Evolutionary conservation across 2,888 invertebrate species (phyloP).

Genomic region (Cryptus viduatorius): DNA sequence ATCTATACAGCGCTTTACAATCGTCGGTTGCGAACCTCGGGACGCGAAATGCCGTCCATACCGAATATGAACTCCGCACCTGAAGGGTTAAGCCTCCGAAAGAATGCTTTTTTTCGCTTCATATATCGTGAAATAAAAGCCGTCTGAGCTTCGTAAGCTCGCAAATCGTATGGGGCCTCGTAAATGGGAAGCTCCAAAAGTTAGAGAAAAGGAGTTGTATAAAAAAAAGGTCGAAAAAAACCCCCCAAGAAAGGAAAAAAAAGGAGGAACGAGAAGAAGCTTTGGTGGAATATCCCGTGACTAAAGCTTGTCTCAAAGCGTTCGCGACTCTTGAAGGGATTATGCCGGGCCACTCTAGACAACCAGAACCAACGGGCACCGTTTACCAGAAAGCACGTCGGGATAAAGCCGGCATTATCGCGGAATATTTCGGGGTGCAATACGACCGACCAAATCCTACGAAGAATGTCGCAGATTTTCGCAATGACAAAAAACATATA

Average conservation of each 20-base stretch:
- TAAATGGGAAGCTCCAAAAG: constrained; percentile 29
- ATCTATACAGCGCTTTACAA: too few relatives aligned
- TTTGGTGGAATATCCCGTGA: constrained; percentile 41
- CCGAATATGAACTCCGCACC: too few relatives aligned
- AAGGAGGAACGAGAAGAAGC: constrained; percentile 25
- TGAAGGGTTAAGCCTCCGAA: too few relatives aligned
- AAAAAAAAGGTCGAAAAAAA: neutral
- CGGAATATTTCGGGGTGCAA: constrained; percentile 17
- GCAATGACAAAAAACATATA: neutral
- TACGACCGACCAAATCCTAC: constrained; percentile 12
- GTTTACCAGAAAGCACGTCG: constrained; percentile 41
- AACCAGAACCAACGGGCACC: constrained; percentile 30
- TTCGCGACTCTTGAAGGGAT: constrained; percentile 51
- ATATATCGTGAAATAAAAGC: constrained; percentile 3
- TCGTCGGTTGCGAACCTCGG: too few relatives aligned
- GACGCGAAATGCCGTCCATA: too few relatives aligned
- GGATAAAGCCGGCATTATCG: constrained; percentile 38
- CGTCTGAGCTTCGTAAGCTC: constrained; percentile 5
- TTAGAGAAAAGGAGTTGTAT: constrained; percentile 17
- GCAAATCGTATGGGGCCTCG: constrained; percentile 4
- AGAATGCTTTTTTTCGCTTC: neutral
- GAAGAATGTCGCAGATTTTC: constrained; percentile 36
- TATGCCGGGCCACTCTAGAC: constrained; percentile 39
- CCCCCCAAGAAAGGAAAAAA: neutral
- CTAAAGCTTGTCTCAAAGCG: constrained; percentile 41